Percentiles rank a stretch among this genome's conserved stretches.
These are phyloP conservation scores for Todus mexicanus DNA, from an alignment of 2,797 vertebrate species.

Conservation along the genomic window DNA sequence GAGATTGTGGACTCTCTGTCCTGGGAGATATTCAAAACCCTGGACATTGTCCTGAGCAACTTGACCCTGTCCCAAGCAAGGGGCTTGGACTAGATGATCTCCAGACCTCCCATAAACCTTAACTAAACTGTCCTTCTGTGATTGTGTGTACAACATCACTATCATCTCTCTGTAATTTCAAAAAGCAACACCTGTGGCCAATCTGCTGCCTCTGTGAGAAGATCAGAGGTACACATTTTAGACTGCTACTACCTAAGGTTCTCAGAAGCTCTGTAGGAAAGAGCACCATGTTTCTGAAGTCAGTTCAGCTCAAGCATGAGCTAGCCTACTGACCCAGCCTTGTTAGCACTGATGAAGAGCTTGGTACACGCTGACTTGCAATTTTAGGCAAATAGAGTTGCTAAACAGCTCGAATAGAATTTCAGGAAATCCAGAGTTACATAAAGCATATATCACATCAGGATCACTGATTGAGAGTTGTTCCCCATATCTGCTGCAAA, in stretches of 20 bases:
- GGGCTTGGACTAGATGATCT: neutral
- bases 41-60: neutral
- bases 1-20: neutral
- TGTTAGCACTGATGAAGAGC: neutral
- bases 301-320: neutral
- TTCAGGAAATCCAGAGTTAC: neutral
- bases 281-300: neutral
- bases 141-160: neutral
- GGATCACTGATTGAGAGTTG: neutral
- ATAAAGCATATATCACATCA: neutral
- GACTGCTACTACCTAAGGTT: neutral
- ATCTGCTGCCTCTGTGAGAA: neutral
- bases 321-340: neutral
- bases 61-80: neutral
- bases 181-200: neutral
- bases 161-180: neutral
- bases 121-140: neutral
- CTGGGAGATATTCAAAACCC: too few relatives aligned
- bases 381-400: neutral
- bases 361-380: neutral
- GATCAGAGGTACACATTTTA: neutral
- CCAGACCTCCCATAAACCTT: neutral
- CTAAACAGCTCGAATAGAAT: neutral
- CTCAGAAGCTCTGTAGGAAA: neutral
- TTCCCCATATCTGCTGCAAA: neutral